phyloP scores from a whole-genome alignment of 2,888 invertebrate species.

The Hipparchia sbordonii region DNA sequence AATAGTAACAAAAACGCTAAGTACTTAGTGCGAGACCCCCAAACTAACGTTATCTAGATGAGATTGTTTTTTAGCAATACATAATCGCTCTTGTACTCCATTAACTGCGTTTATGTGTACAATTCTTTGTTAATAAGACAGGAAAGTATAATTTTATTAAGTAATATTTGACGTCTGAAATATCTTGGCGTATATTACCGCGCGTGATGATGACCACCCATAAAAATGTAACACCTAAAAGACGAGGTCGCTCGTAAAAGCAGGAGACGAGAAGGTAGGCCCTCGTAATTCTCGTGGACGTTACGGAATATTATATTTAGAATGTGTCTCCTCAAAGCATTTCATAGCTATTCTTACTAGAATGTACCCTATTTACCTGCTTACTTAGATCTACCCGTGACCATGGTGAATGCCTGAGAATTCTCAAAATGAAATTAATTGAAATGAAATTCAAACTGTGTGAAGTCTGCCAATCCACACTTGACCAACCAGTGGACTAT shows the following conservation, averaged over 20 bases:
- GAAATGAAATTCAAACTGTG: no score
- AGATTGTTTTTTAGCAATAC: no score
- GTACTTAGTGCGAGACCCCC: no score
- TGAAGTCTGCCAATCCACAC: background rate
- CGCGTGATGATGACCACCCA: constrained; percentile 55
- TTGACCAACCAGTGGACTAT: no score
- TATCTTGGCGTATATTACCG: constrained; percentile 54
- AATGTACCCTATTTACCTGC: background rate
- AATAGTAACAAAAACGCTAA: no score
- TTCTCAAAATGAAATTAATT: no score
- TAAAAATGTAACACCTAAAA: constrained; percentile 60
- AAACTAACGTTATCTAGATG: no score
- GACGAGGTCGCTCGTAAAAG: constrained; percentile 59
- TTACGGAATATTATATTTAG: constrained; percentile 31
- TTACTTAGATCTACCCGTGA: background rate
- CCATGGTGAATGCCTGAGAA: no score
- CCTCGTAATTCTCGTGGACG: constrained; percentile 49
- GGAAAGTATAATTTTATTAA: background rate
- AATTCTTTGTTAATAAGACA: background rate
- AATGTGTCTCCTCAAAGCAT: constrained; percentile 1
- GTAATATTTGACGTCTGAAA: constrained; percentile 47
- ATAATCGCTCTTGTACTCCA: no score
- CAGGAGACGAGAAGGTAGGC: constrained; percentile 39
- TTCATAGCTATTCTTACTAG: background rate
- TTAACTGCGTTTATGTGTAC: no score